phyloP scores from a whole-genome alignment of 1,140 invertebrate species.

The Metaphire vulgaris region DNA sequence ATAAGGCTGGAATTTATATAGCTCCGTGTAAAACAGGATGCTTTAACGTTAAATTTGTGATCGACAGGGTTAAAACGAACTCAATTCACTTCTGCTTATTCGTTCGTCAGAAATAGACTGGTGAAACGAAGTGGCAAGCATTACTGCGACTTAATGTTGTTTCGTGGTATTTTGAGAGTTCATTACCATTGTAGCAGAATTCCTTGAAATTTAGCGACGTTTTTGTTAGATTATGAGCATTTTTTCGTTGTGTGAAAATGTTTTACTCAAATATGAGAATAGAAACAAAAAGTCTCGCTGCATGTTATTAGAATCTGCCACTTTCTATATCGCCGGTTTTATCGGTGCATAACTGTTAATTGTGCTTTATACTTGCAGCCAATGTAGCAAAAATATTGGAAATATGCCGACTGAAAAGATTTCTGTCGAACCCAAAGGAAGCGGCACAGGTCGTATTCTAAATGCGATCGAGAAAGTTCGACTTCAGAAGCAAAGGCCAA shows the following conservation, averaged over 20 bases:
- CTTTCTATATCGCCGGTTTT: neutral
- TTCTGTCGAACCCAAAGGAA: neutral
- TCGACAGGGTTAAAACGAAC: no score
- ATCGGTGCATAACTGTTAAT: neutral
- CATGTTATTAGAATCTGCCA: neutral
- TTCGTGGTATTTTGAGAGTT: no score
- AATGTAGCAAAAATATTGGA: neutral
- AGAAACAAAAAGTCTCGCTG: neutral
- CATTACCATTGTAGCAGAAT: neutral
- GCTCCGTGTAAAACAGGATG: no score
- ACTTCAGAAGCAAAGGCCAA: slow-evolving; percentile 84
- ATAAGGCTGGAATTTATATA: no score
- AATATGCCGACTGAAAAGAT: neutral
- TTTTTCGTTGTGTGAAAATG: neutral
- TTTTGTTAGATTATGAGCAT: neutral
- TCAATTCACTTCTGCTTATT: no score
- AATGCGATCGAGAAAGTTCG: slow-evolving; percentile 87
- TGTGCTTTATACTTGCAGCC: neutral
- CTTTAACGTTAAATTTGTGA: no score
- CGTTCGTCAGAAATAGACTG: no score
- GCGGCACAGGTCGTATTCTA: slow-evolving; percentile 41
- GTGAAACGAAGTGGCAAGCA: no score
- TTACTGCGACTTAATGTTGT: no score
- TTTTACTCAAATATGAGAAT: neutral
- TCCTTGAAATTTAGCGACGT: neutral